Base-by-base conservation (phyloP, 2,797 vertebrate genomes). In the Notolepis coatsorum region DNA sequence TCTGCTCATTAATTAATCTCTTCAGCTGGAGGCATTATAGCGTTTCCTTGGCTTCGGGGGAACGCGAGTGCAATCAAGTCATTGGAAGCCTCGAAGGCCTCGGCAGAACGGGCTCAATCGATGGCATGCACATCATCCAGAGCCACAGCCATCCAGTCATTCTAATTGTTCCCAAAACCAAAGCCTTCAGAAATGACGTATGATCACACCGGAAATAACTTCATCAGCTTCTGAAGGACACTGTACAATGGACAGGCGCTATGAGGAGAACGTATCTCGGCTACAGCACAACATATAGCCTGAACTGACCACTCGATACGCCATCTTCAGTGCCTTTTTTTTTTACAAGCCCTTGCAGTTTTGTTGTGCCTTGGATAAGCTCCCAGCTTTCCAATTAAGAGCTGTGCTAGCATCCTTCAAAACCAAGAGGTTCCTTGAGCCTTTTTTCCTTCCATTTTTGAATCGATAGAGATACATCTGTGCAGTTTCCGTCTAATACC, bases 361-460 rank as follows among this genome's bases (percentile, higher is more conserved):
- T 81, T 84, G 79, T 73, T 77, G 71, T 65, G 66, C 67, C 77
- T 77, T 58, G 50, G 47, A 77, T 80, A 61, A 82, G 80, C 76
- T 77, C 79, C 75, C 80, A 75, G 72, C 56, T 71, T 85, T 73
- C 71, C 73, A 81, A 84, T 90, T 84, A 89, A 84, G 78, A 77
- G 51, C 63, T 42, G 21, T 60, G 67, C 68, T 73, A 47, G 53
- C 77, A 69, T 77, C 53, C 58, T 74, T 77, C 62, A 79, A 65
- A 70, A 60, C 60, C 66, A 30, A 56, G 68, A 5, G 52, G 42
- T 20, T 25, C 72, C 71, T 23, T 37, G 45, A 60, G 64, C 61
- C 33, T 38, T 64, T 3, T 61, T 68, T 79, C 59, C 65, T 70
- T 73, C n/a, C 62, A 81, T 71, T 69, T n/a, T 25, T 25, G 15